These are phyloP conservation scores for Sturnira hondurensis DNA, from an alignment of 2,113 vertebrate species.

Conservation along the genomic window DNA sequence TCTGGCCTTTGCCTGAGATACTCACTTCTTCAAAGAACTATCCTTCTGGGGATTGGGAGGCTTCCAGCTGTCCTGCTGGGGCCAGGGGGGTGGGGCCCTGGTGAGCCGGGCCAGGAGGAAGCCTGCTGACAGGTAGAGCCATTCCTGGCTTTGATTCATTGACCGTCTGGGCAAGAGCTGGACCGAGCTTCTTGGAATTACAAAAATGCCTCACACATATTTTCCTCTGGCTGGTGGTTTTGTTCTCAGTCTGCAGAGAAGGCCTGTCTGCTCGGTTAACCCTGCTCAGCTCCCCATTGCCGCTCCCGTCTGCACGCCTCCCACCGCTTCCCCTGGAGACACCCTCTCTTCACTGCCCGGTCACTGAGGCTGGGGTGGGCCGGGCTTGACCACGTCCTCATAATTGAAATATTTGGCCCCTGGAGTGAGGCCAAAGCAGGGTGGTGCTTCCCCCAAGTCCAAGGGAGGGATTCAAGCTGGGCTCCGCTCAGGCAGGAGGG, in stretches of 20 bases:
- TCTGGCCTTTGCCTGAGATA: not conserved
- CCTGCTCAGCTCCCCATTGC: not conserved
- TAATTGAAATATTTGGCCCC: slow-evolving; percentile 68
- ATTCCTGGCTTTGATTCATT: slow-evolving; percentile 69
- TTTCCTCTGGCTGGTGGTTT: slow-evolving; percentile 63
- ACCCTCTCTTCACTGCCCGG: not conserved
- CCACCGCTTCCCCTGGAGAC: not conserved
- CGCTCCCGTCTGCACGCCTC: slow-evolving; percentile 18
- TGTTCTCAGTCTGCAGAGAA: slow-evolving; percentile 21
- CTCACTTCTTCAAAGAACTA: not conserved
- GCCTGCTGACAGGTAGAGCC: slow-evolving; percentile 62
- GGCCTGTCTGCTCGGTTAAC: slow-evolving; percentile 5
- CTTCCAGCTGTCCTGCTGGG: slow-evolving; percentile 4
- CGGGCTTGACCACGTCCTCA: slow-evolving; percentile 53
- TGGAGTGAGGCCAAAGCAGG: slow-evolving; percentile 24
- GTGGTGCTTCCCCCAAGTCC: slow-evolving; percentile 43
- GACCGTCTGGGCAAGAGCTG: slow-evolving; percentile 57
- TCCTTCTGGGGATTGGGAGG: not conserved
- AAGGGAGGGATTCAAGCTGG: slow-evolving; percentile 37
- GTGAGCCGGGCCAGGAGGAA: not conserved
- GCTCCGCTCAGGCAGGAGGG: not conserved
- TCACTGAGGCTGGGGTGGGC: slow-evolving; percentile 13
- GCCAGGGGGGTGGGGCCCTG: not conserved
- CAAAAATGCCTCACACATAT: slow-evolving; percentile 62
- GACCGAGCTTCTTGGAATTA: slow-evolving; percentile 54